Evolutionary conservation across 2,113 vertebrate genomes (phyloP).

Genomic region (Sceloporus tristichus): DNA sequence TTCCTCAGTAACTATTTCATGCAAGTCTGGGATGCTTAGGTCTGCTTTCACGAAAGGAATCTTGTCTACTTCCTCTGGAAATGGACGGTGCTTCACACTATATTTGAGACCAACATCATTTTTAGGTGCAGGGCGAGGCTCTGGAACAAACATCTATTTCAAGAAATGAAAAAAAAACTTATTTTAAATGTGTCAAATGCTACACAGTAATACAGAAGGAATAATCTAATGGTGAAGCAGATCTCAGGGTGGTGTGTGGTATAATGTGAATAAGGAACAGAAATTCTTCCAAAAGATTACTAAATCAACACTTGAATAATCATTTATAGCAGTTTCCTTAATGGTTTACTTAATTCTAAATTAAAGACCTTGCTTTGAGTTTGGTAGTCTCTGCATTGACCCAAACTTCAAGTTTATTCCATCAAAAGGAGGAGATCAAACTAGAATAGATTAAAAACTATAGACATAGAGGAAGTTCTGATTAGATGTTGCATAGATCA

Average conservation of each 20-base stretch:
- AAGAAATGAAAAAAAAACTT: slow-evolving; percentile 38
- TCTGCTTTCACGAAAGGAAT: slow-evolving; percentile 97
- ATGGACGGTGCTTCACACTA: slow-evolving; percentile 92
- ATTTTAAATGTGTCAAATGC: neutral
- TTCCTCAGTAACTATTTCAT: slow-evolving; percentile 94
- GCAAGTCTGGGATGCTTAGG: slow-evolving; percentile 95
- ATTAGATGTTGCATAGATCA: neutral
- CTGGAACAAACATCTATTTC: slow-evolving; percentile 91
- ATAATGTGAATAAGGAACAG: too few relatives aligned
- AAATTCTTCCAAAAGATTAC: neutral
- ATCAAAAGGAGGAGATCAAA: neutral
- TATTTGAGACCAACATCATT: slow-evolving; percentile 90
- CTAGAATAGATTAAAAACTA: neutral
- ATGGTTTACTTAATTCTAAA: neutral
- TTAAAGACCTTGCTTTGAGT: neutral
- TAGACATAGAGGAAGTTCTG: neutral
- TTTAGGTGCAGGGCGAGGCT: slow-evolving; percentile 89
- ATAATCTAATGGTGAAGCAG: neutral
- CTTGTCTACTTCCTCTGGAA: slow-evolving; percentile 97
- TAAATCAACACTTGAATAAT: neutral
- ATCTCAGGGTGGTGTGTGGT: too few relatives aligned
- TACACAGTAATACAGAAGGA: neutral
- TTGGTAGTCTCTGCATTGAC: neutral
- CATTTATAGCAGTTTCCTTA: neutral
- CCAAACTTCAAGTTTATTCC: too few relatives aligned